A percentile compares a stretch with the other conserved stretches of the same genome.
phyloP scores from a whole-genome alignment of 1,140 invertebrate genomes.

The Plodia interpunctella region DNA sequence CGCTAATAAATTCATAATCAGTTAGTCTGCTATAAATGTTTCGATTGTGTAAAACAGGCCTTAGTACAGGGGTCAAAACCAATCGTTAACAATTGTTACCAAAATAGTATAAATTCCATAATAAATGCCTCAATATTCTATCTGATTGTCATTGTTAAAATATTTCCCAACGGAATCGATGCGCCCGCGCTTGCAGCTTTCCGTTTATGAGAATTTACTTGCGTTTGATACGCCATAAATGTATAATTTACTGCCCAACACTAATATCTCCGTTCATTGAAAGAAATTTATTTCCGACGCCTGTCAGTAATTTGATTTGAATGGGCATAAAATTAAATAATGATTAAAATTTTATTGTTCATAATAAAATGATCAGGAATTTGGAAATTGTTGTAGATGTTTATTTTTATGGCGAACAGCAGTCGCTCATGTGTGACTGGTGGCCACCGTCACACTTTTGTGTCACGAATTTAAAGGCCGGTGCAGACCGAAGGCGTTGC shows the following conservation, averaged over 20 bases:
- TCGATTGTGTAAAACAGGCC: no score
- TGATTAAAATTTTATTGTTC: slow-evolving; percentile 40
- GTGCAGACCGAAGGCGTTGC: no score
- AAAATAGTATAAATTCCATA: neutral
- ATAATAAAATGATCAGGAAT: slow-evolving; percentile 1
- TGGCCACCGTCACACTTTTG: neutral
- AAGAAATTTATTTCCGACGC: slow-evolving; percentile 55
- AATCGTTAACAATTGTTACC: no score
- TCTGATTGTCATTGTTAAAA: slow-evolving; percentile 26
- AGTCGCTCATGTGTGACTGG: neutral
- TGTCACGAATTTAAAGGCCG: no score
- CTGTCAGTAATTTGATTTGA: slow-evolving; percentile 57
- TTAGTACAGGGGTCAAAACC: no score
- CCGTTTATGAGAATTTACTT: slow-evolving; percentile 62
- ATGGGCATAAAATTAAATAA: slow-evolving; percentile 58
- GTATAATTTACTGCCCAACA: slow-evolving; percentile 57
- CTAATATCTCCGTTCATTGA: slow-evolving; percentile 64
- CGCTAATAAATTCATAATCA: no score
- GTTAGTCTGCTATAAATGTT: no score
- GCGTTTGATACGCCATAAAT: slow-evolving; percentile 67
- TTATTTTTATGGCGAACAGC: neutral
- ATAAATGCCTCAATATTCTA: neutral
- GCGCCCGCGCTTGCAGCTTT: slow-evolving; percentile 33
- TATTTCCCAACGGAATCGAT: slow-evolving; percentile 37
- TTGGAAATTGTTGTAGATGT: neutral